Evolutionary conservation across 2,888 invertebrate species (phyloP).

Genomic region (Aspidiotus rigidus): DNA sequence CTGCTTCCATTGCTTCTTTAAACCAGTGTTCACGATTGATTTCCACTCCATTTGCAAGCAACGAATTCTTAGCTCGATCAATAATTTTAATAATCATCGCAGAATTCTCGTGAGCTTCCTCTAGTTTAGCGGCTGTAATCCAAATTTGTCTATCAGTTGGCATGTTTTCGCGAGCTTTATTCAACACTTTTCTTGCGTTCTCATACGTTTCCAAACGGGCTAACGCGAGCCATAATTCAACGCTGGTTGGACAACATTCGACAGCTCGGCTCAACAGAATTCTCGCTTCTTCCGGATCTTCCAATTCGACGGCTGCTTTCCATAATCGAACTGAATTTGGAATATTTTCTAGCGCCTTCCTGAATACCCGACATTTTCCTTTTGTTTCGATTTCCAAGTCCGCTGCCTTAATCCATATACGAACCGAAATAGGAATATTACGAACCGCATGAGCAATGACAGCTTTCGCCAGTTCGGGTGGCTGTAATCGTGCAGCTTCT

Average conservation of each 20-base stretch:
- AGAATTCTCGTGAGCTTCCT: slow-evolving; percentile 92
- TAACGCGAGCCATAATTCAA: slow-evolving; percentile 84
- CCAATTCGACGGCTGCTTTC: slow-evolving; percentile 97
- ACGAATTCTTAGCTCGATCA: slow-evolving; percentile 77
- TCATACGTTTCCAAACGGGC: slow-evolving; percentile 93
- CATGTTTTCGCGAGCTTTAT: slow-evolving; percentile 96
- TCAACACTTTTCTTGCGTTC: slow-evolving; percentile 89
- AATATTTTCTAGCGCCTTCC: slow-evolving; percentile 92
- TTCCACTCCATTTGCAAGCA: slow-evolving; percentile 93
- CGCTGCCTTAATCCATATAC: slow-evolving; percentile 97
- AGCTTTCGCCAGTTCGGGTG: slow-evolving; percentile 85
- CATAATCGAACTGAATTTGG: slow-evolving; percentile 96
- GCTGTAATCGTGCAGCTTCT: slow-evolving; percentile 89
- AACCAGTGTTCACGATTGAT: slow-evolving; percentile 99
- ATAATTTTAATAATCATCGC: slow-evolving; percentile 90
- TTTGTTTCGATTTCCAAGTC: slow-evolving; percentile 88
- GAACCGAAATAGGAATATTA: slow-evolving; percentile 88
- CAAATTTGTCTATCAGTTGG: slow-evolving; percentile 98
- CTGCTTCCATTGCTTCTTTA: slow-evolving; percentile 95
- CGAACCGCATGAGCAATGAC: slow-evolving; percentile 94
- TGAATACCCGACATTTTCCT: slow-evolving; percentile 86
- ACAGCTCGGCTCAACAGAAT: slow-evolving; percentile 95
- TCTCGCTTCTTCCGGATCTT: slow-evolving; percentile 94
- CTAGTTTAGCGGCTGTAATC: slow-evolving; percentile 97
- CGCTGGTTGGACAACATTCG: slow-evolving; percentile 96